Conservation (phyloP, 2,113 vertebrate species). For the Bubo bubo region DNA sequence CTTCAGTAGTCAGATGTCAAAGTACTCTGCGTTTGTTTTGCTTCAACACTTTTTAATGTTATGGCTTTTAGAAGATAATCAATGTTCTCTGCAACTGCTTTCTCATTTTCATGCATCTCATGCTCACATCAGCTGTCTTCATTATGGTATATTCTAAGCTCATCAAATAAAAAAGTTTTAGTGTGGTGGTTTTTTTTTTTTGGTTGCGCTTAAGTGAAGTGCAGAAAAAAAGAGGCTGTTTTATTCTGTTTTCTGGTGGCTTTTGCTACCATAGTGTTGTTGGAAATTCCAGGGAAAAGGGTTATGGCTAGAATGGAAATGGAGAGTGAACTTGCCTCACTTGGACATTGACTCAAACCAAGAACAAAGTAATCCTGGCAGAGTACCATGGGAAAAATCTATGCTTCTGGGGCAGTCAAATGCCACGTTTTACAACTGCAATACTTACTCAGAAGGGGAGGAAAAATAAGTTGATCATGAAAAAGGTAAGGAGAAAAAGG, state of each 20-base stretch:
- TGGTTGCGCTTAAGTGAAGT: background rate
- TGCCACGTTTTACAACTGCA: background rate
- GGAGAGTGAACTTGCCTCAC: background rate
- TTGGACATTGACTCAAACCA: background rate
- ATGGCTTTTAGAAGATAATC: slow-evolving; percentile 23
- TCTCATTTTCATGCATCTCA: background rate
- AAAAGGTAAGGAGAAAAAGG: background rate
- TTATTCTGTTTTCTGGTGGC: background rate
- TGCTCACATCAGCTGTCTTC: background rate
- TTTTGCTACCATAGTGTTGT: background rate
- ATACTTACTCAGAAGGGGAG: rapidly evolving
- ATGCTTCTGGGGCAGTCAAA: background rate
- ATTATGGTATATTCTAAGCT: background rate
- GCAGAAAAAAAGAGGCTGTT: background rate
- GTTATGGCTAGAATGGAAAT: background rate
- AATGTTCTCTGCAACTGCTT: background rate
- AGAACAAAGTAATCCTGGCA: background rate
- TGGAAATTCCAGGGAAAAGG: background rate
- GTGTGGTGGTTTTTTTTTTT: background rate
- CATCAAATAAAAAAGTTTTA: background rate
- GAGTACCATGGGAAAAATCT: background rate
- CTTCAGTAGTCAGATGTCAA: background rate
- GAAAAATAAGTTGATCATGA: background rate
- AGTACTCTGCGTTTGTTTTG: background rate
- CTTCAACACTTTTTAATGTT: background rate